Base-by-base conservation (phyloP, 2,888 invertebrate genomes). In the Iphiclides podalirius region DNA sequence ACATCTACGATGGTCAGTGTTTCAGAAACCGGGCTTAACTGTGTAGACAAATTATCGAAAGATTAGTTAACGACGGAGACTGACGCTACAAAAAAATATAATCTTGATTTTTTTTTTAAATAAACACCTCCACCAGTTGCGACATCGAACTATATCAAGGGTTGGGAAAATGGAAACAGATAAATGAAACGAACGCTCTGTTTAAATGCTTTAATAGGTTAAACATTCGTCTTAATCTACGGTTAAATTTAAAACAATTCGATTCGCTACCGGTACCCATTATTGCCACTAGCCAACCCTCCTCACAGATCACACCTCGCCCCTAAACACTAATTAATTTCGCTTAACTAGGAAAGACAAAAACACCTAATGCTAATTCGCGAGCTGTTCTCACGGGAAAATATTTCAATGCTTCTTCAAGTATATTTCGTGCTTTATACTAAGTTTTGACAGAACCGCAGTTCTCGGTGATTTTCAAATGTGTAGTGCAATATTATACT, bases 131-230 rank as follows among this genome's bases (percentile, higher is more conserved):
- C n/a, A n/a, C n/a, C n/a, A n/a, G n/a, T n/a, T n/a, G n/a, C n/a
- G n/a, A n/a, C n/a, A n/a, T n/a, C n/a, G n/a, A n/a, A n/a, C n/a
- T n/a, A n/a, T n/a, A n/a, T n/a, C n/a, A n/a, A n/a, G n/a, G n/a
- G n/a, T n/a, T n/a, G n/a, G n/a, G n/a, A n/a, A n/a, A n/a, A n/a
- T n/a, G 20, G 33, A 28, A 36, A 9, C n/a, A n/a, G n/a, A n/a
- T 4, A 52, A 64, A 63, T 58, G 58, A 74, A 67, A 67, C 58
- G 52, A 58, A 23, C 36, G 26, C 37, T 60, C 55, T 49, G 54
- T 59, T 72, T 66, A 67, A 64, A 70, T 75, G 69, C 60, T 76
- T 74, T 74, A 75, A 66, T 75, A 67, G 66, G 62, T 74, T 75
- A 77, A 76, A 76, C 72, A 74, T 64, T 68, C 60, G 60, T 40